Percentiles rank a stretch among this genome's conserved stretches.
phyloP scores from a whole-genome alignment of 1,140 invertebrate genomes.

The Drosophila malerkotliana region DNA sequence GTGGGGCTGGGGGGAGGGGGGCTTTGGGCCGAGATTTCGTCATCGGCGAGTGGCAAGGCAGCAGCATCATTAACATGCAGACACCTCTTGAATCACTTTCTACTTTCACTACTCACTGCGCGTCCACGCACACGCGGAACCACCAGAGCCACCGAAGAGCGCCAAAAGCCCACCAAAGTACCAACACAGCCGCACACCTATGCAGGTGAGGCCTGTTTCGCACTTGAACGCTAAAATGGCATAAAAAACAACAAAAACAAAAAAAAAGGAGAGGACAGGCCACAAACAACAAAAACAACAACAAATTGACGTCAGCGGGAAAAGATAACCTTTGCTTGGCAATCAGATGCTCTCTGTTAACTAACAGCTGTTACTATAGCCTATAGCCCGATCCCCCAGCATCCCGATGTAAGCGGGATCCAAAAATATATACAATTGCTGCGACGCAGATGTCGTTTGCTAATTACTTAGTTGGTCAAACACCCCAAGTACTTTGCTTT shows the following conservation, averaged over 20 bases:
- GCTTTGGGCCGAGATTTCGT: slow-evolving; percentile 32
- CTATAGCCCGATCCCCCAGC: background rate
- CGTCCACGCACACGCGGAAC: background rate
- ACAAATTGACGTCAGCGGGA: slow-evolving; percentile 43
- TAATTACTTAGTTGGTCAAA: slow-evolving; percentile 66
- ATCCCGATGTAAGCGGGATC: background rate
- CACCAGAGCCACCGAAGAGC: background rate
- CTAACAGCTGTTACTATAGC: slow-evolving; percentile 4
- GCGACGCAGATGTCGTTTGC: slow-evolving; percentile 23
- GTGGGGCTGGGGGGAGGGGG: background rate
- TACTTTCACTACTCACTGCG: slow-evolving; percentile 64
- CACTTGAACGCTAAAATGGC: slow-evolving; percentile 22
- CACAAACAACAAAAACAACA: slow-evolving; percentile 4
- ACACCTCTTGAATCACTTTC: slow-evolving; percentile 61
- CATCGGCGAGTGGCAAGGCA: slow-evolving; percentile 22
- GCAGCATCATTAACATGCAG: slow-evolving; percentile 38
- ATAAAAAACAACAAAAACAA: slow-evolving; percentile 2
- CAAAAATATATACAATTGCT: background rate
- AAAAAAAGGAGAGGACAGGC: background rate
- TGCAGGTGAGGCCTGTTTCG: slow-evolving; percentile 13
- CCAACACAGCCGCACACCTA: slow-evolving; percentile 1
- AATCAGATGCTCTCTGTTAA: slow-evolving; percentile 8
- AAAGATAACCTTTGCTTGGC: slow-evolving; percentile 20
- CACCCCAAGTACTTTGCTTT: slow-evolving; percentile 11
- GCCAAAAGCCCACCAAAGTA: background rate